Evolutionary conservation across 1,140 invertebrate genomes (phyloP).

Genomic region (Cheumatopsyche charites): DNA sequence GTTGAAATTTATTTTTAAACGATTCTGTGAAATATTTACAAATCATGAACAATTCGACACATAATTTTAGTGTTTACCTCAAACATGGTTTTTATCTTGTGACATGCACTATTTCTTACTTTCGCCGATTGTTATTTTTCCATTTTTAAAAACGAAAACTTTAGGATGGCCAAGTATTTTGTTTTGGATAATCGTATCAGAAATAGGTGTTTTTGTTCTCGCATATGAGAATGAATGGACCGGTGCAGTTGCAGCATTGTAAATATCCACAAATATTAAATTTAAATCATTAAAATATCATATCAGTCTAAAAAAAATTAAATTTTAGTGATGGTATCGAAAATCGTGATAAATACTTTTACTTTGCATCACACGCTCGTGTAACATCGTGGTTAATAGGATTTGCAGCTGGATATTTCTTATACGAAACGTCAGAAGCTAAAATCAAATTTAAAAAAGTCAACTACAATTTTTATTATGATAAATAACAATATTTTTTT

Average conservation of each 20-base stretch:
- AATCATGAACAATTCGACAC: not conserved
- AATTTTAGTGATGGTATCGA: not conserved
- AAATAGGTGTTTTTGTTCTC: conserved; percentile 18
- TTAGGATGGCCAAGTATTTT: conserved; percentile 4
- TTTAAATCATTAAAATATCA: not conserved
- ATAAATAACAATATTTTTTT: not conserved
- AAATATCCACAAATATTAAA: not conserved
- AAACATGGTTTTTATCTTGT: conserved; percentile 51
- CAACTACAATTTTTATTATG: too few species aligned
- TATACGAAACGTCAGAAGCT: not conserved
- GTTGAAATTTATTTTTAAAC: not conserved
- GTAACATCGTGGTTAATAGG: conserved; percentile 66
- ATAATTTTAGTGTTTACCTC: conserved; percentile 61
- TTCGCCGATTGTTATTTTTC: conserved; percentile 47
- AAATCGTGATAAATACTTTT: conserved; percentile 38
- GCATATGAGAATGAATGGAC: not conserved
- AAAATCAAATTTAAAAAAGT: conserved; percentile 29
- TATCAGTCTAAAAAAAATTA: not conserved
- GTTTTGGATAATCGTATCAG: conserved; percentile 19
- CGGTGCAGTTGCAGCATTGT: too few species aligned
- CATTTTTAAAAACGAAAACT: conserved; percentile 3
- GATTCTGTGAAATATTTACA: not conserved
- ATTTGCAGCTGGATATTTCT: conserved; percentile 63
- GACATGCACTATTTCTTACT: conserved; percentile 47
- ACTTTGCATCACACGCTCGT: conserved; percentile 54